Conservation (phyloP, 2,113 vertebrate species). For the Talpa occidentalis region DNA sequence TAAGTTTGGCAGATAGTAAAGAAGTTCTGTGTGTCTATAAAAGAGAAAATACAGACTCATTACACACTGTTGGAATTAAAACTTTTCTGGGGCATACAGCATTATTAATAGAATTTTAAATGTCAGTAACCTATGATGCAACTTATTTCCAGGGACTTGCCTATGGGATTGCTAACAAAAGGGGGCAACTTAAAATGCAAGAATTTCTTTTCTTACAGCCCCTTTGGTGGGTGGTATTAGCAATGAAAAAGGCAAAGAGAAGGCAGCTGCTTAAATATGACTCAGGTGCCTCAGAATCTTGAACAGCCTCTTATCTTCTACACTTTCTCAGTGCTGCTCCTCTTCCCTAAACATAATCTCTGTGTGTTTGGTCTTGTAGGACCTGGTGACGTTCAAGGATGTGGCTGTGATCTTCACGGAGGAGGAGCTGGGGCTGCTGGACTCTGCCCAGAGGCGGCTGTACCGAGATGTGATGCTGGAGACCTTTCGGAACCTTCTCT, state of each 20-base stretch:
- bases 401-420: conserved; percentile 69
- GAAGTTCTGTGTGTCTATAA: neutral
- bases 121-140: neutral
- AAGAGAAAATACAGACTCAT: neutral
- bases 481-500: conserved; percentile 70
- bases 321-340: neutral
- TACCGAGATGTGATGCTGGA: conserved; percentile 78
- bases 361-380: conserved; percentile 30
- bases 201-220: neutral
- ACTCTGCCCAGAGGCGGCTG: conserved; percentile 40
- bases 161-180: neutral
- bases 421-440: conserved; percentile 76
- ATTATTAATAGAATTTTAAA: neutral
- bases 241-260: neutral
- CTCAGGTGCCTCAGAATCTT: neutral
- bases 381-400: conserved; percentile 52
- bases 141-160: neutral
- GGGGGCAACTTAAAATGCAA: neutral
- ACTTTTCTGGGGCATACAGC: neutral
- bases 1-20: neutral
- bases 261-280: neutral
- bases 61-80: neutral
- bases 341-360: neutral
- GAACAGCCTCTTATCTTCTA: neutral
- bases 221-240: neutral